Base-by-base conservation (phyloP, 2,888 invertebrate genomes). In the Zeuzera pyrina region DNA sequence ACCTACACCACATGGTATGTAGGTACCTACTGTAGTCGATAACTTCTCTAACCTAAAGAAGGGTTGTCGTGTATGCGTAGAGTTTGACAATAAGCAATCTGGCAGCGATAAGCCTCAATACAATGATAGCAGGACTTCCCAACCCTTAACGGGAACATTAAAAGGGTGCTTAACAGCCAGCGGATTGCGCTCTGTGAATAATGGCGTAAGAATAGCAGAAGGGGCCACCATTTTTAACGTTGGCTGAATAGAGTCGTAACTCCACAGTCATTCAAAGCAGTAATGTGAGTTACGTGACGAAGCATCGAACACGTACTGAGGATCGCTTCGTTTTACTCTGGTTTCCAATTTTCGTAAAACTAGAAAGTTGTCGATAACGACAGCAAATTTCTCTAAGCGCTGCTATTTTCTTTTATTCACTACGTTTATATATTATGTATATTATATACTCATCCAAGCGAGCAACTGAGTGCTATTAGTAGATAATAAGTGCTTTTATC, bases 131-230 rank as follows among this genome's bases (percentile, higher is more conserved):
- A 24, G 40, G 33, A 35, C 29, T 33, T 41, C 25, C 15, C n/a
- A n/a, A 32, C 51, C 60, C 58, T 57, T 64, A 57, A 59, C 55
- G 52, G 55, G 45, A 45, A 49, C 61, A 66, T 67, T 67, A 67
- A 68, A 61, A 61, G 53, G 64, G 66, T 58, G 50, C 65, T 68
- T 59, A 62, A 57, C 65, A 64, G 63, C 53, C 60, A 50, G 47
- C 59, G 63, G 63, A 66, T 65, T 66, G 64, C 43, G 51, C 45
- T 43, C 60, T 62, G 67, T 69, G 65, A 70, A 69, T 71, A 70
- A 71, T 69, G 61, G 64, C 57, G 38, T 58, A 63, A 68, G 64
- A 63, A 67, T 71, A 61, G 70, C 64, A 62, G 45, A 52, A 56
- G 62, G 48, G 50, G 49, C 52, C 52, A 49, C 55, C 56, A 58